Base-by-base conservation (phyloP, 2,888 invertebrate genomes). In the Petrophora chlorosata region DNA sequence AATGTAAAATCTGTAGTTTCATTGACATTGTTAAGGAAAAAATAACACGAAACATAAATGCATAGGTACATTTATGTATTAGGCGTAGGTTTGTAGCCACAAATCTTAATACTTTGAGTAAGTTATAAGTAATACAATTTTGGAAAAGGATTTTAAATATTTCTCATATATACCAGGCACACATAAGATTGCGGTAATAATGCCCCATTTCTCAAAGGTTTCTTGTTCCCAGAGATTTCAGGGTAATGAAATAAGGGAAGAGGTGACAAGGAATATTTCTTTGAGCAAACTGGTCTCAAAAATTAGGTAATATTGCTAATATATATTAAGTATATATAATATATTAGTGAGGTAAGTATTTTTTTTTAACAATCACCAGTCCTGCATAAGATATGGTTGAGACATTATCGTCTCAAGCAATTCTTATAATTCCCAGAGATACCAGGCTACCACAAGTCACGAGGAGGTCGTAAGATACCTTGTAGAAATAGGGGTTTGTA, bases 361-460 rank as follows among this genome's bases (percentile, higher is more conserved):
- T n/a, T n/a, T 29, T 29, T 15, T 15, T 29, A 14, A 15, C 14
- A 29, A 8, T n/a, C 3, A 14, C 14, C 14, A 29, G 29, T 14
- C 14, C 2, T 8, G 4, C 23, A 25, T 16, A 29, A 19, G 22
- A 15, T 23, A 3, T n/a, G 23, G 8, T n/a, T n/a, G 39, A 16
- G 7, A 16, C 19, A 34, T 39, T 46, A n/a, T n/a, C n/a, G n/a
- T 44, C 43, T 28, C 29, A 34, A 34, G 38, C 16, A 25, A 19
- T 43, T 45, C 41, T 47, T 28, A 29, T 7, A n/a, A 32, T 59
- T 59, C 52, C 32, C 51, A 58, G 44, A 26, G 10, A 34, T 39
- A 60, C 52, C 44, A 63, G 59, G 61, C 26, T 9, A 47, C 5
- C 48, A 63, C 25, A 53, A 52, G 5, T 16, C 10, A 45, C 8